Evolutionary conservation across 2,888 invertebrate genomes (phyloP).

Genomic region (Coleophora flavipennella): DNA sequence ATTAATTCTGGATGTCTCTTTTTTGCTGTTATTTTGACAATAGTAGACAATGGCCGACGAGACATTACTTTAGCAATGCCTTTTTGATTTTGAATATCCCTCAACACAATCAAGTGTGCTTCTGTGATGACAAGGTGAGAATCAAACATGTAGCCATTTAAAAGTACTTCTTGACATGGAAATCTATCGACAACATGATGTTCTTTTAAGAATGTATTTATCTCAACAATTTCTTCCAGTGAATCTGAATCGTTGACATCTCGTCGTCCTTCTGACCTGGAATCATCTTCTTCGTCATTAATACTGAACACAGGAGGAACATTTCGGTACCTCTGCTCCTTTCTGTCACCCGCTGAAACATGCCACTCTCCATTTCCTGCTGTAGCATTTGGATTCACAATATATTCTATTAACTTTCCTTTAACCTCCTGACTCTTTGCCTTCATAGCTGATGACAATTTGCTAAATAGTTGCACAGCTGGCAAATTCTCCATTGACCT

Average conservation of each 20-base stretch:
- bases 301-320: conserved; percentile 95
- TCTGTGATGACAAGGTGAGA: conserved; percentile 90
- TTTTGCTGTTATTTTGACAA: conserved; percentile 97
- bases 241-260: conserved; percentile 74
- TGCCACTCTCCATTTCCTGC: conserved; percentile 78
- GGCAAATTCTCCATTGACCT: conserved; percentile 49
- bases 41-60: conserved; percentile 88
- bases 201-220: conserved; percentile 86
- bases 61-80: conserved; percentile 90
- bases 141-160: conserved; percentile 90
- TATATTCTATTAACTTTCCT: conserved; percentile 92
- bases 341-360: conserved; percentile 86
- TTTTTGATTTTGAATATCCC: conserved; percentile 82
- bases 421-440: conserved; percentile 93
- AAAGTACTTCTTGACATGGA: conserved; percentile 92
- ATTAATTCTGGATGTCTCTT: conserved; percentile 96
- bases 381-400: conserved; percentile 86
- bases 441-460: conserved; percentile 90
- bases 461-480: conserved; percentile 83
- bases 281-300: conserved; percentile 82
- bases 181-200: conserved; percentile 89
- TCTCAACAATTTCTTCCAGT: conserved; percentile 82
- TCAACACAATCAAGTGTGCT: conserved; percentile 87
- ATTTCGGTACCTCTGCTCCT: conserved; percentile 91
- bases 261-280: conserved; percentile 40